Evolutionary conservation across 2,113 vertebrate species (phyloP).

Genomic region (Grantiella picta): DNA sequence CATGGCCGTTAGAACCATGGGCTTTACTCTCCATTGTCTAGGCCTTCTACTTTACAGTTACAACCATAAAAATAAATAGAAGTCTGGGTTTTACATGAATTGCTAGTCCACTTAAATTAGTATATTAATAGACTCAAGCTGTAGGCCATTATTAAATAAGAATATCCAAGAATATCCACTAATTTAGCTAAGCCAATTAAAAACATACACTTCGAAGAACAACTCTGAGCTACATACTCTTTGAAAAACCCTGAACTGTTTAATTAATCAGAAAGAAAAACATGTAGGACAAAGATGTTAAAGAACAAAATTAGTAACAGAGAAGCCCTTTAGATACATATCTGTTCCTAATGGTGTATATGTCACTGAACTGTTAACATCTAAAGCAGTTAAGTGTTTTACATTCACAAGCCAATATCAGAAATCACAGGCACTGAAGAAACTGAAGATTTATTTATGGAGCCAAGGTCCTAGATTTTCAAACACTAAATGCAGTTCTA

Average conservation of each 20-base stretch:
- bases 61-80: neutral
- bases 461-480: neutral
- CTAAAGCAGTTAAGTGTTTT: neutral
- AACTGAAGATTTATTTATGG: neutral
- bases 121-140: neutral
- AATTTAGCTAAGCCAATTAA: constrained; percentile 9
- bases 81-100: neutral
- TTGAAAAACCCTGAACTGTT: neutral
- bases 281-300: neutral
- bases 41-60: neutral
- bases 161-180: neutral
- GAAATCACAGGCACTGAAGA: neutral
- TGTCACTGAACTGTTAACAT: neutral
- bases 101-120: neutral
- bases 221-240: neutral
- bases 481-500: neutral
- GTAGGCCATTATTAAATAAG: constrained; percentile 8
- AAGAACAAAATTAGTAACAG: neutral
- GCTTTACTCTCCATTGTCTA: neutral
- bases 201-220: neutral
- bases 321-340: neutral
- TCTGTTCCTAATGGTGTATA: neutral
- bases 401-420: neutral
- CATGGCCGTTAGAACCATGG: neutral
- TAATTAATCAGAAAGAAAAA: neutral